Conservation (phyloP, 2,888 invertebrate genomes). For the Eurytoma adleriae region DNA sequence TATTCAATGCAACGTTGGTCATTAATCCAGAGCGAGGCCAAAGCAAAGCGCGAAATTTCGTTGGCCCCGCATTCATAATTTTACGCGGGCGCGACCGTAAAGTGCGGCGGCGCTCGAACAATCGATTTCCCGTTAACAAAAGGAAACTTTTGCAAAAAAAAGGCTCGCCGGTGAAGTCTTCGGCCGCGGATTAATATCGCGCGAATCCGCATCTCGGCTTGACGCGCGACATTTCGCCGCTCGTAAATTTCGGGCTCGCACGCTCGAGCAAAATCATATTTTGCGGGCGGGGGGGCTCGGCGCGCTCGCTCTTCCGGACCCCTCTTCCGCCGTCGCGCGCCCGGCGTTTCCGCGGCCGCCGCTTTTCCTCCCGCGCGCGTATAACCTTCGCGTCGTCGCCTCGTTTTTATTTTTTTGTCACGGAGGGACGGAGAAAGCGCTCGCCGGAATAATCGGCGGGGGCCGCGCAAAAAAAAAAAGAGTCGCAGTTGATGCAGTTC, state of each 20-base stretch:
- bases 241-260: slow-evolving; percentile 58
- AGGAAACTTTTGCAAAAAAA: neutral
- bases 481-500: slow-evolving; percentile 14
- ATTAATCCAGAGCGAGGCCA: too few relatives aligned
- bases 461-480: slow-evolving; percentile 30
- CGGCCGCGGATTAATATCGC: slow-evolving; percentile 39
- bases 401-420: neutral
- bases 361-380: neutral
- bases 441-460: slow-evolving; percentile 31
- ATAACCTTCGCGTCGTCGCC: neutral
- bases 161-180: neutral
- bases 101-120: neutral
- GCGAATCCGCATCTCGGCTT: slow-evolving; percentile 38
- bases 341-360: neutral
- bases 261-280: slow-evolving; percentile 63
- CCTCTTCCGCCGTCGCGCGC: slow-evolving; percentile 60
- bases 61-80: neutral
- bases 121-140: slow-evolving; percentile 8
- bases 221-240: slow-evolving; percentile 19
- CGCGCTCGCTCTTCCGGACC: slow-evolving; percentile 64
- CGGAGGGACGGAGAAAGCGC: slow-evolving; percentile 10
- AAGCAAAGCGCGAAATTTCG: neutral
- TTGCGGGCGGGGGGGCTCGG: slow-evolving; percentile 57
- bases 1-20: too few relatives aligned
- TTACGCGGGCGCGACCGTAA: neutral